Evolutionary conservation across 1,140 invertebrate genomes (phyloP), one percentile per base, ranked within the genome.

Genomic region (Drosophila azteca): DNA sequence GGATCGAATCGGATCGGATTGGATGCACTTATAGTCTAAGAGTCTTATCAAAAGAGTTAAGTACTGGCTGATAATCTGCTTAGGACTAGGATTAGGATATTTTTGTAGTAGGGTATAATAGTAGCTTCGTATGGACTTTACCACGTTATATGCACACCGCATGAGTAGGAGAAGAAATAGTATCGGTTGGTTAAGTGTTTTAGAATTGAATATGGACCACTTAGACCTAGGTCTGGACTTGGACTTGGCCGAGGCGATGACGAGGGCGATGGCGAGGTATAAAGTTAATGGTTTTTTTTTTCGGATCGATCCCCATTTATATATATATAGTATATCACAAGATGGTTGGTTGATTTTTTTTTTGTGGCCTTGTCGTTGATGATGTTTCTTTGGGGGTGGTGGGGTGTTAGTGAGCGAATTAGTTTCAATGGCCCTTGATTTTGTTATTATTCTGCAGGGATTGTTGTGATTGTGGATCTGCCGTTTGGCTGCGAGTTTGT

Each of bases 381-480:
- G 31, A 35, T 39, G 22, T 44, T 69, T 79, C 22, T 54, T 31
- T 31, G 29, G 29, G 29, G 2, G 29, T 7, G 29, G 29, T 4
- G 26, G 1, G 31, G 73, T 84, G 73, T 84, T 85, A 78, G 81
- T 77, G 46, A 57, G 53, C 64, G 50, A 79, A 75, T 82, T 82
- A 82, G 75, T 87, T 82, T 82, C 57, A 87, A 82, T 87, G 83
- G 58, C 31, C 68, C 88, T 84, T 75, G 49, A 24, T 50, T 58
- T 77, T 75, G 79, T 87, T 87, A 88, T 85, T 87, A 9, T 87
- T 82, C 61, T 84, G 75, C 17, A 66, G 53, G 74, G 82, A 52
- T 54, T 72, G 63, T 63, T 51, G 67, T 50, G 63, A 53, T 74
- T 39, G 35, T 39, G 62, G 52, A 49, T 75, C 63, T 41, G 67